phyloP scores from a whole-genome alignment of 1,140 invertebrate species.

The Brachionus plicatilis region DNA sequence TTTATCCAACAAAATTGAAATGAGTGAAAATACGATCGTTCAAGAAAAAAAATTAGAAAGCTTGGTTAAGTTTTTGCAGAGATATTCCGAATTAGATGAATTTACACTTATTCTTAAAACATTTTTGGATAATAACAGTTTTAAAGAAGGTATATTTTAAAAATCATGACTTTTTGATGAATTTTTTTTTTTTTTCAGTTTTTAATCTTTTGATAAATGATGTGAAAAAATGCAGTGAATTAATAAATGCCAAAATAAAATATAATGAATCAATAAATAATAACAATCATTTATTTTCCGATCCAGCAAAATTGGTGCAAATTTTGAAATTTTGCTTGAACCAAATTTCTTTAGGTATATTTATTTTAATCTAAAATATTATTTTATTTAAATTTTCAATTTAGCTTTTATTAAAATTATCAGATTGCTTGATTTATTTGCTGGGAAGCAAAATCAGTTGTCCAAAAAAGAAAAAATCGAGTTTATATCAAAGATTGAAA shows the following conservation, averaged over 20 bases:
- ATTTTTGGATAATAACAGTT: background rate
- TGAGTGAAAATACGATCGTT: background rate
- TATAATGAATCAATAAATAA: background rate
- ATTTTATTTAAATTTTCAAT: background rate
- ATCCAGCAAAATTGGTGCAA: slow-evolving; percentile 27
- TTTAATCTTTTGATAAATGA: background rate
- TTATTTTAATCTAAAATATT: background rate
- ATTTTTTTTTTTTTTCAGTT: background rate
- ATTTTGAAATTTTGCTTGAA: background rate
- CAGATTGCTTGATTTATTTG: background rate
- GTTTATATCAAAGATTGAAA: background rate
- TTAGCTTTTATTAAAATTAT: slow-evolving; percentile 2
- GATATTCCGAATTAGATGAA: background rate
- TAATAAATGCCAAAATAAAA: background rate
- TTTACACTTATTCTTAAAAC: background rate
- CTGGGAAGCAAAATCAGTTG: background rate
- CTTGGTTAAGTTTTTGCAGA: background rate
- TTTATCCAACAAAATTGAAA: background rate
- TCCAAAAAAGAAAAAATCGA: slow-evolving; percentile 10
- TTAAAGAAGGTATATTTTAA: background rate
- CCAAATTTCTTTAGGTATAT: background rate
- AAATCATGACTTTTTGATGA: background rate
- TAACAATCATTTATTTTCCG: background rate
- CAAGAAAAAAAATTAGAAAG: background rate
- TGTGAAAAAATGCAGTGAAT: slow-evolving; percentile 2